These are phyloP conservation scores for Miniopterus natalensis DNA, from an alignment of 2,113 vertebrate genomes.

Conservation along the genomic window DNA sequence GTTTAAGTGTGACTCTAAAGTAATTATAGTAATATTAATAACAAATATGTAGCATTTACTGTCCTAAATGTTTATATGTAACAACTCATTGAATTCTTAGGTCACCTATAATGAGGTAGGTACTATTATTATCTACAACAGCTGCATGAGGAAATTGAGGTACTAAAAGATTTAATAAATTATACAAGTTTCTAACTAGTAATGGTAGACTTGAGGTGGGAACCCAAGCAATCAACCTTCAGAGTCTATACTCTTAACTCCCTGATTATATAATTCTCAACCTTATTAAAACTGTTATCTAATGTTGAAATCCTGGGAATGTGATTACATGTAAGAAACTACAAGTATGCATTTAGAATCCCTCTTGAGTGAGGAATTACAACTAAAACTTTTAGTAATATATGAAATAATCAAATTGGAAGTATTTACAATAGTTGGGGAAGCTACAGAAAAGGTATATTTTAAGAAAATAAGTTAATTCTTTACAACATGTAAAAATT, in stretches of 20 bases:
- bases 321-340: not conserved
- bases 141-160: not conserved
- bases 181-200: not conserved
- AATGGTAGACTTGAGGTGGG: not conserved
- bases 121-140: not conserved
- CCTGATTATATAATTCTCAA: not conserved
- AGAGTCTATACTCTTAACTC: not conserved
- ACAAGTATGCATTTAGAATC: not conserved
- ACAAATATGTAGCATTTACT: not conserved
- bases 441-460: not conserved
- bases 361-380: not conserved
- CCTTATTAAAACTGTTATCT: not conserved
- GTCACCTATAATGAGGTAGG: not conserved
- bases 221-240: not conserved
- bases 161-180: slow-evolving; percentile 17
- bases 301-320: not conserved
- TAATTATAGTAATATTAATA: slow-evolving; percentile 31
- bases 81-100: not conserved
- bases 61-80: not conserved
- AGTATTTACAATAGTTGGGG: not conserved
- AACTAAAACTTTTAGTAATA: slow-evolving; percentile 28
- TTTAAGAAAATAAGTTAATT: slow-evolving; percentile 58
- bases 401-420: not conserved
- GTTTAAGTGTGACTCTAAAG: slow-evolving; percentile 35
- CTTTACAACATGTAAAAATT: not conserved